Conservation (phyloP, 2,888 invertebrate genomes). For the Drosophila pseudotakahashii region DNA sequence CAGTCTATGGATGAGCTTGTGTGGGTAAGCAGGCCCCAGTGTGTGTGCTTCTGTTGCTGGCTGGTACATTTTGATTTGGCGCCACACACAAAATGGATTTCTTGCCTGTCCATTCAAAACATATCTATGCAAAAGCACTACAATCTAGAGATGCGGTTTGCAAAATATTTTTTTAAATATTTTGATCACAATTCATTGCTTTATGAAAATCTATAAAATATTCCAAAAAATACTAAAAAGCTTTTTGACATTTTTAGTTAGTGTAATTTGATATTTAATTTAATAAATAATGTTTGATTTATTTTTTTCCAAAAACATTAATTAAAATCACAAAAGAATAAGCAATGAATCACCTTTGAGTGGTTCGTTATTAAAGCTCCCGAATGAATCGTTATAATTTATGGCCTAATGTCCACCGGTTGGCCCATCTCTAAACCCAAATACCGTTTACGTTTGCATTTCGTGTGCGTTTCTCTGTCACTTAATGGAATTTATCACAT, state of each 20-base stretch:
- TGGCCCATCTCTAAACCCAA: constrained; percentile 27
- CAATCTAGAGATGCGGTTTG: constrained; percentile 26
- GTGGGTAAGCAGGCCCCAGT: not conserved
- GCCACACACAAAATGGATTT: constrained; percentile 72
- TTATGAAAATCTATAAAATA: no score
- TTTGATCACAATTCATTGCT: no score
- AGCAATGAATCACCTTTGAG: not conserved
- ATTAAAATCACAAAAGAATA: not conserved
- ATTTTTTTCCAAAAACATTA: not conserved
- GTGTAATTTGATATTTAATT: no score
- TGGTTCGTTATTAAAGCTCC: not conserved
- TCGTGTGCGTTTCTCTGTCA: constrained; percentile 60
- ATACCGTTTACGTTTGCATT: constrained; percentile 39
- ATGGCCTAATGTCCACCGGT: not conserved
- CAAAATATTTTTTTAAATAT: no score
- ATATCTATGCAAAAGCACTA: constrained; percentile 35
- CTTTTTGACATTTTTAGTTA: no score
- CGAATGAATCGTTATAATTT: not conserved
- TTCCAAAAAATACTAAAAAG: no score
- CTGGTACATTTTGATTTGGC: constrained; percentile 66
- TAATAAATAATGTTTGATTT: not conserved
- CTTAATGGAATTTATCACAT: constrained; percentile 79
- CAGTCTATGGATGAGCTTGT: constrained; percentile 35
- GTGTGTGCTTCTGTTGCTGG: constrained; percentile 10
- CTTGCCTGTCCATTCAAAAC: constrained; percentile 54